Evolutionary conservation across 2,797 vertebrate genomes (phyloP).

Genomic region (Phataginus tricuspis): DNA sequence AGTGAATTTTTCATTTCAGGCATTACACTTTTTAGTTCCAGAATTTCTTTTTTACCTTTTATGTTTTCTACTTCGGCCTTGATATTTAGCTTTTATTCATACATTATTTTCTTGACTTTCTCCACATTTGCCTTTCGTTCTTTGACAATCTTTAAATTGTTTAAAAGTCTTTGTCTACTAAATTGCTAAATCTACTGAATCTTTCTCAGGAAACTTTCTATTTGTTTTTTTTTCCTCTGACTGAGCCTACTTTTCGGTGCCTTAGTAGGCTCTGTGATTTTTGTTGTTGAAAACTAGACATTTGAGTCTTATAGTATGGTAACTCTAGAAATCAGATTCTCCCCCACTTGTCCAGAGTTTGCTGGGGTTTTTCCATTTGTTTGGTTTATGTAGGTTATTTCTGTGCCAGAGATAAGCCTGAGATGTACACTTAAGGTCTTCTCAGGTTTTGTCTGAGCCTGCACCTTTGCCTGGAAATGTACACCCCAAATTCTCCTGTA

Average conservation of each 20-base stretch:
- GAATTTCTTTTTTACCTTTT: neutral
- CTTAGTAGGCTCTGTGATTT: neutral
- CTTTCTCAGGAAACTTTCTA: neutral
- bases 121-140: neutral
- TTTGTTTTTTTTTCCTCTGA: neutral
- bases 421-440: neutral
- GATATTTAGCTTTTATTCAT: neutral
- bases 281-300: neutral
- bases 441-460: neutral
- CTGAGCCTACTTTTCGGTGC: neutral
- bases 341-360: neutral
- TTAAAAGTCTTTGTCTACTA: conserved; percentile 7
- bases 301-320: neutral
- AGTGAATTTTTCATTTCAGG: neutral
- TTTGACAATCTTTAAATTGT: neutral
- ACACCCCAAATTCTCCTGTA: neutral
- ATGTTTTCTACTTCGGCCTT: neutral
- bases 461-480: neutral
- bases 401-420: neutral
- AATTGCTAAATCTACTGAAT: neutral
- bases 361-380: neutral
- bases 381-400: neutral
- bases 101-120: neutral
- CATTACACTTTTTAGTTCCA: neutral
- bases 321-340: neutral